Percentiles rank a stretch among this genome's conserved stretches.
Conservation (phyloP, 2,113 vertebrate genomes). For the Mirounga angustirostris region DNA sequence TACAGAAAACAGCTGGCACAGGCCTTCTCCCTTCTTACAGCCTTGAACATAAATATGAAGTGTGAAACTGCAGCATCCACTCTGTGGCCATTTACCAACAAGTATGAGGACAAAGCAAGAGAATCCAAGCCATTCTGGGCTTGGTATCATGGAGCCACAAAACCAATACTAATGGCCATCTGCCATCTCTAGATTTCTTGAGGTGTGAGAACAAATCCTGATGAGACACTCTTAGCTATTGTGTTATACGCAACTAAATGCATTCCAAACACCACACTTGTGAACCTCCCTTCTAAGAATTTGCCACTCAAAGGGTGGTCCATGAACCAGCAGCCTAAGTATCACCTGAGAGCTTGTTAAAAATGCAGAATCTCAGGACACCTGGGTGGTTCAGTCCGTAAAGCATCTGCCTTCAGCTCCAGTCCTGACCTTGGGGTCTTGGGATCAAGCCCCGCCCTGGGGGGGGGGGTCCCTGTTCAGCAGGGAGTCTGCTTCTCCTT, state of each 20-base stretch:
- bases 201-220: neutral
- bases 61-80: neutral
- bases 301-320: neutral
- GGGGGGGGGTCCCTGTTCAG: too few species aligned
- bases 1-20: neutral
- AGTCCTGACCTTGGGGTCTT: too few species aligned
- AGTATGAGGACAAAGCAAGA: neutral
- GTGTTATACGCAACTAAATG: neutral
- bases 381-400: too few species aligned
- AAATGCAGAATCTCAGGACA: neutral
- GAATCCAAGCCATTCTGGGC: neutral
- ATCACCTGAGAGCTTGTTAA: neutral
- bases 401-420: too few species aligned
- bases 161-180: neutral
- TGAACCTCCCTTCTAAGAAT: neutral
- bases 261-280: neutral
- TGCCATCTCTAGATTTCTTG: neutral
- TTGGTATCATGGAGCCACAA: neutral
- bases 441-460: too few species aligned
- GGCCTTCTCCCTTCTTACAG: neutral
- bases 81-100: neutral
- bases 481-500: too few species aligned
- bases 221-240: neutral
- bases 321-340: neutral
- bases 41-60: neutral